Conservation (phyloP, 2,797 vertebrate genomes). For the Chiloscyllium punctatum region DNA sequence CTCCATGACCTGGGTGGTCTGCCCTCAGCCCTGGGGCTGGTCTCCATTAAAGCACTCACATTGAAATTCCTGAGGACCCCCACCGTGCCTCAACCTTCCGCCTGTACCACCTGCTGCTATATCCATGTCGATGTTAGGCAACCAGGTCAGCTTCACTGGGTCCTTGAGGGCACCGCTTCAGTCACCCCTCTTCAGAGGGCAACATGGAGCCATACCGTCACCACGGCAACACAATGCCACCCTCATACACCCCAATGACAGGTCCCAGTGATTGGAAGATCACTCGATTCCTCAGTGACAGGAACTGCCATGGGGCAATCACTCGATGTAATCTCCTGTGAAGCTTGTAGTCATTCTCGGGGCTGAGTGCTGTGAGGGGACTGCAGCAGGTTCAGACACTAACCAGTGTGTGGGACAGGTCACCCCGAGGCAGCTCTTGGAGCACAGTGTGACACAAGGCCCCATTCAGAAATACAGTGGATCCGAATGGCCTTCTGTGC, state of each 20-base stretch:
- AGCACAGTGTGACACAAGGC: not conserved
- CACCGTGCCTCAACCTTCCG: not conserved
- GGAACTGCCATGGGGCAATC: too few relatives aligned
- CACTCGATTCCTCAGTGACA: too few relatives aligned
- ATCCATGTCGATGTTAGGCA: too few relatives aligned
- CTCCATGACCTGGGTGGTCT: too few relatives aligned
- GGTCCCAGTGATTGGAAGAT: too few relatives aligned
- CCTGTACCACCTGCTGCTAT: not conserved
- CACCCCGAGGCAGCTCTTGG: not conserved
- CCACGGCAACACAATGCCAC: not conserved
- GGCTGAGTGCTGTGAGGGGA: not conserved
- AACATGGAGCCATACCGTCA: too few relatives aligned
- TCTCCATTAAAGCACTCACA: not conserved
- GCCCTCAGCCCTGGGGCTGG: too few relatives aligned
- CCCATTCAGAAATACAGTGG: not conserved
- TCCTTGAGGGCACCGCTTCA: too few relatives aligned
- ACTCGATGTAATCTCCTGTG: not conserved
- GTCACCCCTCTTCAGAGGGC: too few relatives aligned
- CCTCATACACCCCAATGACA: not conserved
- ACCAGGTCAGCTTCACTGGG: too few relatives aligned
- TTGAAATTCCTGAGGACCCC: not conserved
- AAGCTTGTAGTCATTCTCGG: not conserved
- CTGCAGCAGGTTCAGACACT: not conserved
- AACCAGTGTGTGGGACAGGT: not conserved
- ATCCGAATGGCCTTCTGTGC: not conserved